Evolutionary conservation across 2,113 vertebrate species (phyloP).

Genomic region (Triplophysa dalaica): DNA sequence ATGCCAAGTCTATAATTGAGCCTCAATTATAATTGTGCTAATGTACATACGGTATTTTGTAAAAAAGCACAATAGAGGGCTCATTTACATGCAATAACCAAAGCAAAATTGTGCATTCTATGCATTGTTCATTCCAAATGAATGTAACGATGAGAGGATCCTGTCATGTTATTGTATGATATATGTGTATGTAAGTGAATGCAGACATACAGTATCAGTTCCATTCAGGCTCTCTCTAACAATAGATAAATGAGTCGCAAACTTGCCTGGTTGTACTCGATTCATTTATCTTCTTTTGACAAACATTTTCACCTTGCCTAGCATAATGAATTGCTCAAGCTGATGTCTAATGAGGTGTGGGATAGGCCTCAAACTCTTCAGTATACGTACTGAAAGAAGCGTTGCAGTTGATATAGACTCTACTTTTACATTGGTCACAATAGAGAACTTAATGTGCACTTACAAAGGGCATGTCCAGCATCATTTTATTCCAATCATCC

Average conservation of each 20-base stretch:
- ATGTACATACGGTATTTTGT: not conserved
- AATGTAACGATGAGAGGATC: conserved; percentile 4
- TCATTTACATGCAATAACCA: conserved; percentile 6
- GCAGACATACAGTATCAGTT: conserved; percentile 17
- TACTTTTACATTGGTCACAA: conserved; percentile 7
- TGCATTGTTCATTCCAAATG: not conserved
- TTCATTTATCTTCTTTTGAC: conserved; percentile 52
- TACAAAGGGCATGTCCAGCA: conserved; percentile 27
- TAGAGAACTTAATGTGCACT: conserved; percentile 18
- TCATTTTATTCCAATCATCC: conserved; percentile 3
- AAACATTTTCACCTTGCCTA: conserved; percentile 34
- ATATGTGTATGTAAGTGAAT: conserved; percentile 22
- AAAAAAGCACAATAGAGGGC: not conserved
- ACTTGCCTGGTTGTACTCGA: conserved; percentile 30
- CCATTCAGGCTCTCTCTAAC: conserved; percentile 34
- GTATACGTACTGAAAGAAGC: conserved; percentile 11
- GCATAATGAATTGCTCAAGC: conserved; percentile 48
- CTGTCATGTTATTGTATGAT: conserved; percentile 26
- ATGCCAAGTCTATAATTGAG: no score
- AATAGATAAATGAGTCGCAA: conserved; percentile 51
- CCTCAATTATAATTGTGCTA: no score
- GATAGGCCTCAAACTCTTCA: conserved; percentile 30
- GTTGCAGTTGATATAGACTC: not conserved
- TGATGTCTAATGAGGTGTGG: conserved; percentile 45
- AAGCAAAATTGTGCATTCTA: conserved; percentile 7